Base-by-base conservation (phyloP, 2,113 vertebrate species). In the Saguinus imperator region DNA sequence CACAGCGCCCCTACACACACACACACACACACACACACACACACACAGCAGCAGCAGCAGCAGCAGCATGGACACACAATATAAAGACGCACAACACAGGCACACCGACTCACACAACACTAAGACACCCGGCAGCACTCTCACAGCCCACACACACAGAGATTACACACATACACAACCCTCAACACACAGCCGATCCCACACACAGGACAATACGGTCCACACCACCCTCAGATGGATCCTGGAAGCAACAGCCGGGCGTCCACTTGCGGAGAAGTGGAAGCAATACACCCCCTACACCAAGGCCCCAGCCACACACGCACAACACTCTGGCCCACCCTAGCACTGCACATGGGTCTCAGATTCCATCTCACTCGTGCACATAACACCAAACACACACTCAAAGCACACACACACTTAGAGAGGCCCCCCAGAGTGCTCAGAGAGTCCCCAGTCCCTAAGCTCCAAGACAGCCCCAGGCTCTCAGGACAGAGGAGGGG, bases 141-240 rank as follows among this genome's bases (percentile, higher is more conserved):
- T 9, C 66, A 0, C 2, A 0, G 64, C 11, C 29, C 79, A 2
- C 13, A 21, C 1, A 55, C 50, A 20, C 83, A 20, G 37, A 43
- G 17, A 9, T 35, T n/a, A 72, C 58, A 48, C 85, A 68, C 9
- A 8, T 3, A 1, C 1, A 8, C 2, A 27, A 7, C 17, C 79
- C 25, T 8, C 6, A 40, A 23, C 58, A 27, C 40, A 0, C 55
- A 1, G 1, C 1, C 1, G 3, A 4, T 1, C 20, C 52, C 37
- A n/a, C 14, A 1, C 57, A 4, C 0, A 0, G n/a, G n/a, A 20
- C 55, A 12, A 8, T 1, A 6, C 35, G 2, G 5, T 17, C 72
- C 81, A 8, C 29, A 1, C 16, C 43, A 43, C 43, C 29, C 35
- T 1, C 73, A 43, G 40, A 77, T 16, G 8, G 37, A 55, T 21